These are phyloP conservation scores for Eclectus roratus DNA, from an alignment of 2,113 vertebrate genomes.

Conservation along the genomic window DNA sequence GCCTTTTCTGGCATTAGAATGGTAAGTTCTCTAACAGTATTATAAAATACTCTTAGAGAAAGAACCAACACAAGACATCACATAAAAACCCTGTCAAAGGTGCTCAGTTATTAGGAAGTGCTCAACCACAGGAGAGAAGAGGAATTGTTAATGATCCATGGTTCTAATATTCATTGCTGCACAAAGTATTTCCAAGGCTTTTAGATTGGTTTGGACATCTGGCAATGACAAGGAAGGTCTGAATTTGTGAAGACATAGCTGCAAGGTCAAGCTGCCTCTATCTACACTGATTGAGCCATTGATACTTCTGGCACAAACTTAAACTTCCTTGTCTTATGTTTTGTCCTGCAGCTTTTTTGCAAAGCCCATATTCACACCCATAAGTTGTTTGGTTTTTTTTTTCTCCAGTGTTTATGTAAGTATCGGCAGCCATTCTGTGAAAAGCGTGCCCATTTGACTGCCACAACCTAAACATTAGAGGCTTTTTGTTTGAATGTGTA, in stretches of 20 bases:
- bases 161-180: fast-evolving
- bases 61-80: not conserved
- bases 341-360: not conserved
- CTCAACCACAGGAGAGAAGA: not conserved
- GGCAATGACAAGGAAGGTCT: not conserved
- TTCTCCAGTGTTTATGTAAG: not conserved
- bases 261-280: not conserved
- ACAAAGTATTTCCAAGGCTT: not conserved
- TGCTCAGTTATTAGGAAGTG: not conserved
- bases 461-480: not conserved
- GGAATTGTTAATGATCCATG: fast-evolving
- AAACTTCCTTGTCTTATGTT: not conserved
- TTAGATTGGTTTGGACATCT: not conserved
- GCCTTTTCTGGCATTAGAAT: not conserved
- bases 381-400: not conserved
- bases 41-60: not conserved
- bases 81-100: not conserved
- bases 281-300: not conserved
- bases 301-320: not conserved
- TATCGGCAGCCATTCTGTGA: not conserved
- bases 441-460: not conserved
- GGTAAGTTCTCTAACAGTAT: not conserved
- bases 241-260: not conserved
- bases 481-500: not conserved
- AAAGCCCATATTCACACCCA: not conserved